Conservation (phyloP, 2,797 vertebrate species). For the Myotis findleyi region DNA sequence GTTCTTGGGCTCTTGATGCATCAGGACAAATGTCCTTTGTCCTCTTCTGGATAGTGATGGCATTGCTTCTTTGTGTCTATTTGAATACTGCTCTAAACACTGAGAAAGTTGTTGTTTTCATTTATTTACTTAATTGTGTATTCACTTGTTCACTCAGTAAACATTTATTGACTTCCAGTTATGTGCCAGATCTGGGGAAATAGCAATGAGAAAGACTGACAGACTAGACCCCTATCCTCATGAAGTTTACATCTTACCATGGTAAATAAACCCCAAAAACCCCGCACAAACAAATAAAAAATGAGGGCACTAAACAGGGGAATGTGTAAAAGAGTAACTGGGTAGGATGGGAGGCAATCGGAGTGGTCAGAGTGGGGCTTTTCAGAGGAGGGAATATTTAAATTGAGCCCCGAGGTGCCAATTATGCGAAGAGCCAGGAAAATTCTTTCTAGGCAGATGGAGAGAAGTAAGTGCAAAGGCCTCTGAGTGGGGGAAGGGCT, state of each 20-base stretch:
- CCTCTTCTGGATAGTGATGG: neutral
- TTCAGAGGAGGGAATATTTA: neutral
- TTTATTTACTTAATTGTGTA: conserved; percentile 2
- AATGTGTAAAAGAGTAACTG: neutral
- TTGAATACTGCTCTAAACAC: neutral
- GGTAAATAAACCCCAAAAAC: neutral
- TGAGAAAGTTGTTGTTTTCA: neutral
- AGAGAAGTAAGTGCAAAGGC: neutral
- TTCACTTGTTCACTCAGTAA: conserved; percentile 12
- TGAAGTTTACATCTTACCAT: neutral
- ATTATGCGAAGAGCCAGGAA: neutral
- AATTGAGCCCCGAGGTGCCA: neutral
- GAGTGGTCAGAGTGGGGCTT: neutral
- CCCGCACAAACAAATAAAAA: neutral
- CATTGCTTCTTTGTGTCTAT: neutral
- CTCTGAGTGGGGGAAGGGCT: neutral
- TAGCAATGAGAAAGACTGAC: neutral
- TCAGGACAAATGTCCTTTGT: conserved; percentile 51
- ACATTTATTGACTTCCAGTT: conserved; percentile 17
- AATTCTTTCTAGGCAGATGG: neutral
- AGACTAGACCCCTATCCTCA: neutral
- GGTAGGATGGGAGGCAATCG: neutral
- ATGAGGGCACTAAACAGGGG: neutral
- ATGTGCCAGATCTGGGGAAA: neutral
- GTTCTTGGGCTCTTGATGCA: neutral